A percentile compares a stretch with the other conserved stretches of the same genome.
These are phyloP conservation scores for Ellobius talpinus DNA, from an alignment of 2,113 vertebrate genomes.

Conservation along the genomic window DNA sequence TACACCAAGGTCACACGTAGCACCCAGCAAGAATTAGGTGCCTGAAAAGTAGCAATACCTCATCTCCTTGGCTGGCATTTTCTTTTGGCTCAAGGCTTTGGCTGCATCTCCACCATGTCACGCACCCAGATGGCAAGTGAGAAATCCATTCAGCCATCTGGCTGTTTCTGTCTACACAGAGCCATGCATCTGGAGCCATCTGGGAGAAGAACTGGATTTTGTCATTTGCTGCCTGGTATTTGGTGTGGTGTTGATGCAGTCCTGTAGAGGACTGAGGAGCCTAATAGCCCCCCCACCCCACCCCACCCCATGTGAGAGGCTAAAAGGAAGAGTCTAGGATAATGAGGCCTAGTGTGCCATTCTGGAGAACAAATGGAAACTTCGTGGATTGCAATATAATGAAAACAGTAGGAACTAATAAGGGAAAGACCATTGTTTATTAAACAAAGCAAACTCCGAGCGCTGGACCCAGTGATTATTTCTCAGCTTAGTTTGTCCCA, in stretches of 20 bases:
- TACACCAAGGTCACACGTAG: conserved; percentile 68
- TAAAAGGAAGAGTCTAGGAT: neutral
- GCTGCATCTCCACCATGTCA: conserved; percentile 81
- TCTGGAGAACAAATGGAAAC: conserved; percentile 59
- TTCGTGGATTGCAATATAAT: conserved; percentile 29
- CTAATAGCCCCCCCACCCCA: neutral
- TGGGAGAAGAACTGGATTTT: conserved; percentile 76
- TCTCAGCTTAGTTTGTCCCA: conserved; percentile 65
- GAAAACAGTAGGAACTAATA: conserved; percentile 54
- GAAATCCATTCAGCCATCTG: conserved; percentile 82
- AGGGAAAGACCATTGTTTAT: conserved; percentile 65
- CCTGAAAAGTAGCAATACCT: conserved; percentile 82
- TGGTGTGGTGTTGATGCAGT: conserved; percentile 65
- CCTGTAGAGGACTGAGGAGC: conserved; percentile 27
- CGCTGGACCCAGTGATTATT: conserved; percentile 64
- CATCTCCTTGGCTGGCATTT: conserved; percentile 83
- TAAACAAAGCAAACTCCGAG: conserved; percentile 71
- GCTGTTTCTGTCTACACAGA: conserved; percentile 82
- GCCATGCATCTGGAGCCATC: conserved; percentile 82
- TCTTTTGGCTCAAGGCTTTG: conserved; percentile 81
- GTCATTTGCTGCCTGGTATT: conserved; percentile 77
- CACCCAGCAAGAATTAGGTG: conserved; percentile 73
- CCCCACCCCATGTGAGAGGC: neutral
- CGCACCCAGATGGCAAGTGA: conserved; percentile 82
- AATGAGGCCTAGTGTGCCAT: neutral